Evolutionary conservation across 2,113 vertebrate genomes (phyloP).

Genomic region (Peromyscus polionotus): DNA sequence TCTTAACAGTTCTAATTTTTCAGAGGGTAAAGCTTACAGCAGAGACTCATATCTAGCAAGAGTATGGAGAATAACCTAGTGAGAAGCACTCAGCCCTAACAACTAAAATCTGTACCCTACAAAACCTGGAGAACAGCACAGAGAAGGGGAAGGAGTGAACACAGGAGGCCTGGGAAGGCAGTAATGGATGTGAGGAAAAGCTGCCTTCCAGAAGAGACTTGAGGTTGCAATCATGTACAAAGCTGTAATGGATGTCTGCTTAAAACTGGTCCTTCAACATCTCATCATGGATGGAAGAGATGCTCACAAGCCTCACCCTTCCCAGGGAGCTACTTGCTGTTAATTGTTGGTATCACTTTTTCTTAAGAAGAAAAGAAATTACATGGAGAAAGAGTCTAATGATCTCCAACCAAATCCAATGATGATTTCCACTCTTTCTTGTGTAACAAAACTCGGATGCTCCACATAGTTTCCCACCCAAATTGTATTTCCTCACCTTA

Average conservation of each 20-base stretch:
- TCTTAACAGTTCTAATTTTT: background rate
- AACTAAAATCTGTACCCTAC: too few relatives aligned
- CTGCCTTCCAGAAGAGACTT: background rate
- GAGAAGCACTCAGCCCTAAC: background rate
- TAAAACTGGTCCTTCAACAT: too few relatives aligned
- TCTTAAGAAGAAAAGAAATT: background rate
- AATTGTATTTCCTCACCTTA: background rate
- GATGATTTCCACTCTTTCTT: background rate
- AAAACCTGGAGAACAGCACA: too few relatives aligned
- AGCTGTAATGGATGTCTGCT: background rate
- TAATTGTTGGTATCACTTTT: background rate
- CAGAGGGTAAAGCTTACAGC: background rate
- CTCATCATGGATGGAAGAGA: background rate
- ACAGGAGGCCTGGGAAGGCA: rapidly evolving
- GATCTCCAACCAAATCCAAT: background rate
- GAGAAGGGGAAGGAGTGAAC: background rate
- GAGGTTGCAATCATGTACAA: background rate
- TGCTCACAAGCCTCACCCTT: background rate
- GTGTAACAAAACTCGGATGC: background rate
- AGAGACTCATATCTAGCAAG: background rate
- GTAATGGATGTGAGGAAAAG: background rate
- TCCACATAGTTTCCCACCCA: background rate
- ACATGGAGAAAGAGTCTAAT: background rate
- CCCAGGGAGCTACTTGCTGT: too few relatives aligned
- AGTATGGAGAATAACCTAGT: background rate